A percentile compares a stretch with the other conserved stretches of the same genome.
Evolutionary conservation across 2,888 invertebrate species (phyloP).

Genomic region (Lasioglossum pauxillum): DNA sequence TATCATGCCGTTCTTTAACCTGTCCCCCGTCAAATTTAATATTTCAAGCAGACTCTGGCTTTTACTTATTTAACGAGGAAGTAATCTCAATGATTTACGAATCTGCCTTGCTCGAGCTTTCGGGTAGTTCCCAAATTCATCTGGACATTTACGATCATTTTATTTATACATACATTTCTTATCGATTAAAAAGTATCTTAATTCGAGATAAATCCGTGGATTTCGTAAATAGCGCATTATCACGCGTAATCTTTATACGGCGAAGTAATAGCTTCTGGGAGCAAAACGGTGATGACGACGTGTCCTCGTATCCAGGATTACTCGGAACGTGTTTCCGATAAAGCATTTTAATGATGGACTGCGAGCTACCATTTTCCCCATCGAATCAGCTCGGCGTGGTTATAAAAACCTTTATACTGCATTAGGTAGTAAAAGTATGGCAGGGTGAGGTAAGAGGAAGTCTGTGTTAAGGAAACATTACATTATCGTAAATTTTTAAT

Average conservation of each 20-base stretch:
- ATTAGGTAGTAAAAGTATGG: not conserved
- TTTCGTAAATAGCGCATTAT: not conserved
- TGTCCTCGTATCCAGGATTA: not conserved
- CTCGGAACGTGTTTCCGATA: not conserved
- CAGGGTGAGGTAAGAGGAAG: not conserved
- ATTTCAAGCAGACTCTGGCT: conserved; percentile 13
- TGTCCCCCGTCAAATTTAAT: conserved; percentile 23
- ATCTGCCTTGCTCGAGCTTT: not conserved
- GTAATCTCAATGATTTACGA: conserved; percentile 38
- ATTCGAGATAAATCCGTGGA: conserved; percentile 37
- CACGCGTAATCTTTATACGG: not conserved
- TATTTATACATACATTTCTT: conserved; percentile 41
- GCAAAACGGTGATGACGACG: conserved; percentile 11
- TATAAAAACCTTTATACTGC: not conserved
- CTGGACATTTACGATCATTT: conserved; percentile 55
- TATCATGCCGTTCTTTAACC: conserved; percentile 7
- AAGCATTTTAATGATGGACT: not conserved
- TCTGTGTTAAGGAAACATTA: not conserved
- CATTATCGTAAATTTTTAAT: not conserved
- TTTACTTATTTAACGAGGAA: conserved; percentile 32
- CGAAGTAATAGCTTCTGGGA: not conserved
- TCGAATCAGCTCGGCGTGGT: not conserved
- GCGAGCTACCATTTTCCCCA: not conserved
- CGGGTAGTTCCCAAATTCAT: conserved; percentile 27
- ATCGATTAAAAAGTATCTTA: conserved; percentile 67